Percentiles rank a stretch among this genome's conserved stretches.
These are phyloP conservation scores for Tinamus guttatus DNA, from an alignment of 2,113 vertebrate genomes.

Conservation along the genomic window DNA sequence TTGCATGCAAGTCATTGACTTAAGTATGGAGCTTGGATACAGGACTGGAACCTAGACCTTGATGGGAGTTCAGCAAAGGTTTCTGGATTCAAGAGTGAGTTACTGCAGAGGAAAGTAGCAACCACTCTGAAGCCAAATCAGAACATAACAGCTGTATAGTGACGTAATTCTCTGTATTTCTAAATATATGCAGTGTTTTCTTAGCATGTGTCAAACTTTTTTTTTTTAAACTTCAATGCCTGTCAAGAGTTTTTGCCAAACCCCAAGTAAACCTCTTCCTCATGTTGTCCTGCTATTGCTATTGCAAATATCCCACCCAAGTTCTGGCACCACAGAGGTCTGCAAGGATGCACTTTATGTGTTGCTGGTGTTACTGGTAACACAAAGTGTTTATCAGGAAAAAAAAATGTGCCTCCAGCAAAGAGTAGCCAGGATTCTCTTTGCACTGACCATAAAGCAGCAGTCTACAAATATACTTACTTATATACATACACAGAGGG, in stretches of 20 bases:
- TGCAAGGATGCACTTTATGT: neutral
- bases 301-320: neutral
- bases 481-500: neutral
- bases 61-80: neutral
- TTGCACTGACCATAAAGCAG: neutral
- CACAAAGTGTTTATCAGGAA: neutral
- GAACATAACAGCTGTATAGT: neutral
- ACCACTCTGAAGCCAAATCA: neutral
- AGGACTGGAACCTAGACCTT: neutral
- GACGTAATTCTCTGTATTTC: neutral
- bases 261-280: fast-evolving
- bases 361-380: neutral
- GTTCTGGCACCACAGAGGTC: neutral
- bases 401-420: neutral
- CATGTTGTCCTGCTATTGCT: fast-evolving
- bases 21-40: neutral
- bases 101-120: neutral
- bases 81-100: neutral
- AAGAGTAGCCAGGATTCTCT: neutral
- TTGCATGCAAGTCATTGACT: neutral
- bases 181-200: neutral
- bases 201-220: neutral
- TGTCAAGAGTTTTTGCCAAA: neutral
- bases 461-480: too few relatives aligned
- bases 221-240: neutral